These are phyloP conservation scores for Acrocephalus scirpaceus DNA, from an alignment of 2,797 vertebrate species.

Conservation along the genomic window DNA sequence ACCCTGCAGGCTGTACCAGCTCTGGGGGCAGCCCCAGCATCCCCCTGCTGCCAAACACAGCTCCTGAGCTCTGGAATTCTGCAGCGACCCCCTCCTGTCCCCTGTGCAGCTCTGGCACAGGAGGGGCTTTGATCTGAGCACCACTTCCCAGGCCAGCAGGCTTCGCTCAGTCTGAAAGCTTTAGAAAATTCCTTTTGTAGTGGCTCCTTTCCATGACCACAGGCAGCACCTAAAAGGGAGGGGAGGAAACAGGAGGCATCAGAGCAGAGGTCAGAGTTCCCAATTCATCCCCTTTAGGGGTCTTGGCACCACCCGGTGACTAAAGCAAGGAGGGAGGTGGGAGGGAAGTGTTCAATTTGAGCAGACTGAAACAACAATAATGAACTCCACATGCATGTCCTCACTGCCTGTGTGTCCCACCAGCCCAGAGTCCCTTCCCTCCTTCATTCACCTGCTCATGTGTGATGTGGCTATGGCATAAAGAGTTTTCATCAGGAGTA, in stretches of 20 bases:
- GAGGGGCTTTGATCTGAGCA: constrained; percentile 29
- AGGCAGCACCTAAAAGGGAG: constrained; percentile 52
- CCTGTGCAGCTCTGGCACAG: neutral
- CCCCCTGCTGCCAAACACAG: neutral
- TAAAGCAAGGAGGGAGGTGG: constrained; percentile 12
- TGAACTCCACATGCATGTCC: neutral
- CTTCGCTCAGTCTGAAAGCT: neutral
- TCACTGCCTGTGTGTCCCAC: neutral
- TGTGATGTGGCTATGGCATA: neutral
- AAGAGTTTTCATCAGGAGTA: neutral
- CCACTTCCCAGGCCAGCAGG: neutral
- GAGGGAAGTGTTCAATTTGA: constrained; percentile 52
- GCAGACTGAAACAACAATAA: neutral
- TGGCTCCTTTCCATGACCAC: constrained; percentile 14
- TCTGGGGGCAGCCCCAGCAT: neutral
- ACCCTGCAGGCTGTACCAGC: neutral
- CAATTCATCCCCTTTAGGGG: constrained; percentile 17
- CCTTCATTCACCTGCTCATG: neutral
- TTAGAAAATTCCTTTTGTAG: constrained; percentile 55
- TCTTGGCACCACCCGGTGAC: constrained; percentile 11
- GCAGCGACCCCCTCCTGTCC: neutral
- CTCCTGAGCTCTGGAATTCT: neutral
- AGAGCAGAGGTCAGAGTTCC: constrained; percentile 49
- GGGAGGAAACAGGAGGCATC: constrained; percentile 16
- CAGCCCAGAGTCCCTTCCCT: neutral